Percentiles rank a stretch among this genome's conserved stretches.
phyloP scores from a whole-genome alignment of 35 echinoderm and acorn worm genomes.

The Apostichopus japonicus region DNA sequence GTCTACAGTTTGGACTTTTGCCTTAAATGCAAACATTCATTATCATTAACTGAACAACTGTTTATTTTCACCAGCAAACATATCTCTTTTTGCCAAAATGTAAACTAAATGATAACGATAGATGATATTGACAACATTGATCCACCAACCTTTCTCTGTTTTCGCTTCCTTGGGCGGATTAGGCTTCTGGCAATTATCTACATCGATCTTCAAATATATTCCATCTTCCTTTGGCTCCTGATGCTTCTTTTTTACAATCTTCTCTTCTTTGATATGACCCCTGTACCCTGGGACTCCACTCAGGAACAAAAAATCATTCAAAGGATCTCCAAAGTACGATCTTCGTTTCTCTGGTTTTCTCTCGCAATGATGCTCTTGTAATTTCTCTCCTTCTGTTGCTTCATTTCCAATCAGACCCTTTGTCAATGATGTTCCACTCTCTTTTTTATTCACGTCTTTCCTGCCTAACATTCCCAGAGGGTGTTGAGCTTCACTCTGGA shows the following conservation, averaged over 20 bases:
- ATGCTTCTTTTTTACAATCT: not conserved
- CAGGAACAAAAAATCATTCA: slow-evolving; percentile 27
- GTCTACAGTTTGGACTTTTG: too few species aligned
- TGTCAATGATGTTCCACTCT: too few species aligned
- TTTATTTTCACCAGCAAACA: too few species aligned
- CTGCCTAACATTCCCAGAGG: not conserved
- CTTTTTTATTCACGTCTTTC: too few species aligned
- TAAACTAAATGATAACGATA: too few species aligned
- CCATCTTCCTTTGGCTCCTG: not conserved
- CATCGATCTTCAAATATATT: not conserved
- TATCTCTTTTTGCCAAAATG: too few species aligned
- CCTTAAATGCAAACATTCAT: too few species aligned
- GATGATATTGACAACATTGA: too few species aligned
- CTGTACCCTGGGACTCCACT: not conserved
- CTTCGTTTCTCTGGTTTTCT: slow-evolving; percentile 12
- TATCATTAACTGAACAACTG: too few species aligned
- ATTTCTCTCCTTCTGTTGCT: not conserved
- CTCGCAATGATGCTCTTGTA: not conserved
- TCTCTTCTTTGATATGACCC: not conserved
- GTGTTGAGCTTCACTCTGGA: not conserved
- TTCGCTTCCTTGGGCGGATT: not conserved
- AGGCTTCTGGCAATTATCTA: not conserved
- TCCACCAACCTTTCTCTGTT: not conserved
- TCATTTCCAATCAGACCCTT: not conserved
- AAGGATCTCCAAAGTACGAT: not conserved